Evolutionary conservation across 2,113 vertebrate species (phyloP), one percentile per base, ranked within the genome.

Genomic region (Pantherophis guttatus): DNA sequence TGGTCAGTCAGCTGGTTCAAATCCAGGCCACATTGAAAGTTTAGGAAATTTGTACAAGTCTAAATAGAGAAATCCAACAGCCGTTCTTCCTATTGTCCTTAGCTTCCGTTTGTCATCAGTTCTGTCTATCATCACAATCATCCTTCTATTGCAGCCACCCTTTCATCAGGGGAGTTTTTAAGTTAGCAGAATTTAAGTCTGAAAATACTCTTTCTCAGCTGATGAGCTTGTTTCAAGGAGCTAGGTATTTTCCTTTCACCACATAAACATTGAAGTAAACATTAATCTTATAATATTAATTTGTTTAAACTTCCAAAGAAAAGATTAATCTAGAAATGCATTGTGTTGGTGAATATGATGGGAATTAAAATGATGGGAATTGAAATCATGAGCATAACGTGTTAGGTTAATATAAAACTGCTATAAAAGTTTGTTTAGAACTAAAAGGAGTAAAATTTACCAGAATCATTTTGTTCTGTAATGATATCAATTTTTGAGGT

Each of bases 401-500:
- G 44, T 55, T 57, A 87, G 8, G 7, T 93, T 86, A 90, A 29
- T 5, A 52, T 91, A 88, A 58, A 88, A 44, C 17, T 26, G 6
- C 29, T 85, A 15, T 89, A 13, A 59, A 50, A 39, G 7, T 59
- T 50, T 85, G 10, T 52, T 11, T 33, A 85, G 21, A 57, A 85
- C 33, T 59, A 23, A 0, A 44, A 62, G 44, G 33, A 90, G 57
- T 91, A 50, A 87, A 93, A 93, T 52, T n/a, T 6, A 59, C 23
- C 4, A 62, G 23, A 53, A 55, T 3, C 62, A 39, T 39, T 2
- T 33, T 87, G n/a, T 59, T 59, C n/a, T 48, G 26, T 21, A 86
- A 3, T 21, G 24, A 86, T 52, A 10, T 89, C 95, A 95, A 0
- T 95, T 19, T 95, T 95, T 90, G 92, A 93, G 7, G 26, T 93